A percentile compares a stretch with the other conserved stretches of the same genome.
These are phyloP conservation scores for Acanthurus leucopareius DNA, from an alignment of 2,797 vertebrate genomes.

Conservation along the genomic window DNA sequence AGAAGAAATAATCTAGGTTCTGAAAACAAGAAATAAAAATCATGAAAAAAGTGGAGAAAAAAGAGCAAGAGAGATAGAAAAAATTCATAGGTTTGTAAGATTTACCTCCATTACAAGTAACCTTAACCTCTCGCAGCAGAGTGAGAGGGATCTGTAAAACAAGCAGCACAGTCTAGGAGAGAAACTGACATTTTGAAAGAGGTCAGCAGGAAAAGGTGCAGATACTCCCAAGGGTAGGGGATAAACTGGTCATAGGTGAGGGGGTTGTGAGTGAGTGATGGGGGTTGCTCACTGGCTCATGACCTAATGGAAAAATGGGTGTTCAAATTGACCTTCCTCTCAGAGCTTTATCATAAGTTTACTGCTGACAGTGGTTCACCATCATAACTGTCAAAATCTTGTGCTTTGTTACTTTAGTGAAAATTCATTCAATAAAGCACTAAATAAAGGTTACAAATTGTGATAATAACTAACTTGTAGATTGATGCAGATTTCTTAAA, in stretches of 20 bases:
- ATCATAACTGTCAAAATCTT: background rate
- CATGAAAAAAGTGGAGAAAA: conserved; percentile 45
- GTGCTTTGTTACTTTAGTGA: background rate
- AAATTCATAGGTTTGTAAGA: conserved; percentile 79
- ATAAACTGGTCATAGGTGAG: conserved; percentile 35
- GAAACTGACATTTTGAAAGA: conserved; percentile 86
- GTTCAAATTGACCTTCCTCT: conserved; percentile 7
- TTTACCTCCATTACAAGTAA: conserved; percentile 87
- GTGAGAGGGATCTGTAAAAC: conserved; percentile 90
- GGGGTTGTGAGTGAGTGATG: conserved; percentile 27
- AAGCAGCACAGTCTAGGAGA: conserved; percentile 89
- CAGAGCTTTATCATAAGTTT: conserved; percentile 2
- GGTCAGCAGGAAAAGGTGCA: conserved; percentile 84
- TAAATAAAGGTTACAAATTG: conserved; percentile 9
- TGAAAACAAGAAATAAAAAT: conserved; percentile 57
- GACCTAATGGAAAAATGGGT: background rate
- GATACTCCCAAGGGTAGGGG: conserved; percentile 69
- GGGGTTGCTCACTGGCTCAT: conserved; percentile 17
- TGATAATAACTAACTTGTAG: background rate
- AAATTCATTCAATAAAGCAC: background rate
- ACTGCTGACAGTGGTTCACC: background rate
- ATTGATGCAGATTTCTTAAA: background rate
- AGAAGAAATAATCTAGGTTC: conserved; percentile 47
- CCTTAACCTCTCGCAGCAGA: conserved; percentile 88
- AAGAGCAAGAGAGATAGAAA: conserved; percentile 61